Evolutionary conservation across 2,797 vertebrate species (phyloP), one percentile per base, ranked within the genome.

Genomic region (Halcyon chelicuti): DNA sequence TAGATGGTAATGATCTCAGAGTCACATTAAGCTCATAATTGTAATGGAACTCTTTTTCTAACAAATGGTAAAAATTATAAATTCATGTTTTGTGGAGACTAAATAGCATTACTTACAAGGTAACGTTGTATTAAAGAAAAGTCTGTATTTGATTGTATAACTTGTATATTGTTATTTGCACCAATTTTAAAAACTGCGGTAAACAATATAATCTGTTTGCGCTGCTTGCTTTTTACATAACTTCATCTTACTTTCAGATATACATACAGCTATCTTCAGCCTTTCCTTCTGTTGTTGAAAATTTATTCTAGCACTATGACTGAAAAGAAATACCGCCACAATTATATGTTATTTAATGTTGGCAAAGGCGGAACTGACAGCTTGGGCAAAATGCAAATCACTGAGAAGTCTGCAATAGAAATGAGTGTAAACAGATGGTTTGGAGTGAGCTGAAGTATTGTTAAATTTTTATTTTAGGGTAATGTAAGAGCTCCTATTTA

Each of bases 401-500:
- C 65, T 78, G 54, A 74, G 71, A 96, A 92, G 52, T 97, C 94
- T 97, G 88, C 2, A 4, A 94, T 74, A 96, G 68, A 96, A 96
- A 96, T 97, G 82, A 97, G 86, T 88, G 79, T 78, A 94, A 97
- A 96, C 97, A 97, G 97, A 97, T 96, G 96, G 96, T 95, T 96
- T 97, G 80, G 86, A 84, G 65, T 84, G 90, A 98, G 78, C 46
- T 93, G 82, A 86, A 93, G 91, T 78, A 94, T 96, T 96, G 96
- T 72, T 96, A 82, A 75, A 76, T 96, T 97, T 87, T 88, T 93
- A 94, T 93, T 96, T 96, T 96, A 89, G 54, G 57, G n/a, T 84
- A 96, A 91, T 40, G 42, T 71, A 96, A 83, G 42, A 81, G 55
- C 40, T 95, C 54, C 42, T 91, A 58, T 88, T 94, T 91, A 94